Conservation (phyloP, 2,888 invertebrate species). For the Nasonia oneida region DNA sequence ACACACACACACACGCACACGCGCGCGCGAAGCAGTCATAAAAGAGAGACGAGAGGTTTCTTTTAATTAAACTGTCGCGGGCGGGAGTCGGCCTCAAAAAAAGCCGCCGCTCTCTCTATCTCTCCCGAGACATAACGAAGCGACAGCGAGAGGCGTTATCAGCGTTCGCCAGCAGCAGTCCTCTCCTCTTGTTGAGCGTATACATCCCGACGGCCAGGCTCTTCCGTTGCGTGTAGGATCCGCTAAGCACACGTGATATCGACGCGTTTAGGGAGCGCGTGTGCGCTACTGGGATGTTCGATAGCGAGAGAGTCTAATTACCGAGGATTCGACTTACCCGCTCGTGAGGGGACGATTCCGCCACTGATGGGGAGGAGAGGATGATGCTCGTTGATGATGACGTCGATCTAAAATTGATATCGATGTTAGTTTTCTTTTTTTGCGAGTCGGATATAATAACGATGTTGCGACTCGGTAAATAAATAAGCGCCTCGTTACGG, state of each 20-base stretch:
- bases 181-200: no score
- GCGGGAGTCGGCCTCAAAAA: slow-evolving; percentile 39
- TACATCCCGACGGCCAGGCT: not conserved
- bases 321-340: slow-evolving; percentile 64
- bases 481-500: no score
- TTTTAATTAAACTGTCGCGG: slow-evolving; percentile 77
- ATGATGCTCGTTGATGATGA: not conserved
- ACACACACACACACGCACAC: slow-evolving; percentile 46
- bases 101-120: slow-evolving; percentile 45
- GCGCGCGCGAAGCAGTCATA: slow-evolving; percentile 66
- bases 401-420: slow-evolving; percentile 60
- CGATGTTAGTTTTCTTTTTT: slow-evolving; percentile 31
- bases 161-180: slow-evolving; percentile 72
- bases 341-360: slow-evolving; percentile 58
- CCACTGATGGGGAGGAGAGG: not conserved
- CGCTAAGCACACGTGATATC: slow-evolving; percentile 69
- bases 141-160: slow-evolving; percentile 76
- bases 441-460: not conserved
- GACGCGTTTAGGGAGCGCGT: slow-evolving; percentile 64
- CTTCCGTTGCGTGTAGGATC: slow-evolving; percentile 35
- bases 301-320: slow-evolving; percentile 66
- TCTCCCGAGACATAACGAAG: slow-evolving; percentile 73
- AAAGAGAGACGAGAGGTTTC: slow-evolving; percentile 72
- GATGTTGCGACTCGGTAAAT: not conserved
- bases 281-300: slow-evolving; percentile 52